Conservation (phyloP, 37 sponge, comb jelly and placozoan genomes). For the Corticium candelabrum region DNA sequence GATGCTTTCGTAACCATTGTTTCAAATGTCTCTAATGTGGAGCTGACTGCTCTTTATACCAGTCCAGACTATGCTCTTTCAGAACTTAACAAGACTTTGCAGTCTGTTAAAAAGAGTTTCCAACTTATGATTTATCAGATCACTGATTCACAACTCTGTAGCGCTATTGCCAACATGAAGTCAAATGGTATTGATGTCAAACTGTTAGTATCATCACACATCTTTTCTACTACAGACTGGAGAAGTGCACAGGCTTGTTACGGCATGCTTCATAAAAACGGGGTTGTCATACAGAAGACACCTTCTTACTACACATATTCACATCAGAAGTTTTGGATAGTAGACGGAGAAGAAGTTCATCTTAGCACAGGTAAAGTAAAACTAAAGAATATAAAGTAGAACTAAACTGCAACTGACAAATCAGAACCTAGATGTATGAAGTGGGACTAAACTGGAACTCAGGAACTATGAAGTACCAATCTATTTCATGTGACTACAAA, state of each 20-base stretch:
- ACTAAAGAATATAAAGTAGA: too few relatives aligned
- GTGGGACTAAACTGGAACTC: too few relatives aligned
- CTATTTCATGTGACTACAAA: too few relatives aligned
- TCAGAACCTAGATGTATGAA: too few relatives aligned
- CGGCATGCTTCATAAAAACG: conserved; percentile 33
- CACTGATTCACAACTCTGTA: conserved; percentile 49
- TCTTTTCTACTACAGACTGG: conserved; percentile 42
- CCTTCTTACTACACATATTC: conserved; percentile 41
- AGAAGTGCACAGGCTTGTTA: conserved; percentile 60
- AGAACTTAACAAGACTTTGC: conserved; percentile 18
- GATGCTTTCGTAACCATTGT: conserved; percentile 52
- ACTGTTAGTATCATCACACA: conserved; percentile 47
- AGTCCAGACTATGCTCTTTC: conserved; percentile 53
- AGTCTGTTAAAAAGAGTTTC: conserved; percentile 3
- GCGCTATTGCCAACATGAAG: conserved; percentile 23
- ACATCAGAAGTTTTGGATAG: conserved; percentile 82
- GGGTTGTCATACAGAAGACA: conserved; percentile 40
- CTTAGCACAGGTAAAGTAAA: conserved; percentile 63
- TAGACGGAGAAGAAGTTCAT: conserved; percentile 60
- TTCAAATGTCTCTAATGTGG: conserved; percentile 15
- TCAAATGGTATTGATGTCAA: conserved; percentile 49
- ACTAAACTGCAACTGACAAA: too few relatives aligned
- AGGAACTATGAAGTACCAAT: too few relatives aligned
- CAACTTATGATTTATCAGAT: conserved; percentile 48
- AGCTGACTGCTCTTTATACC: conserved; percentile 36